Percentiles rank a stretch among this genome's conserved stretches.
These are phyloP conservation scores for Acinonyx jubatus DNA, from an alignment of 2,113 vertebrate genomes.

Conservation along the genomic window DNA sequence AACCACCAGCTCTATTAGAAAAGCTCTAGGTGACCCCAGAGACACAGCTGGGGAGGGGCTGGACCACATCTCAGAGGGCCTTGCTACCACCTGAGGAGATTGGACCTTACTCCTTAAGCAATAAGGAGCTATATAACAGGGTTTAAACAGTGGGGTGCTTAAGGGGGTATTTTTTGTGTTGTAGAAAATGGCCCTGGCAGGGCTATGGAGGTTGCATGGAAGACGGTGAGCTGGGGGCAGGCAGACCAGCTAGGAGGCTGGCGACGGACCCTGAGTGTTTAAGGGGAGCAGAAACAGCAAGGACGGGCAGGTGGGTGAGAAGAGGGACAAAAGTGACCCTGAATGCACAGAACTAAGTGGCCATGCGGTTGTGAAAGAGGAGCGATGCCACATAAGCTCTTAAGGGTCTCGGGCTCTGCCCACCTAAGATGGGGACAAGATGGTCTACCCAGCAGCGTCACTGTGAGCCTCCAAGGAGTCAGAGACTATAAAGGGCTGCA, in stretches of 20 bases:
- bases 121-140: neutral
- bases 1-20: neutral
- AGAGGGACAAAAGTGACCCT: neutral
- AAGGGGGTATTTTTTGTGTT: neutral
- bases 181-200: slow-evolving; percentile 19
- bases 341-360: neutral
- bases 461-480: neutral
- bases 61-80: neutral
- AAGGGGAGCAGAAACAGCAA: neutral
- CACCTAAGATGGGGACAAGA: neutral
- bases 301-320: rapidly evolving
- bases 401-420: neutral
- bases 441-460: neutral
- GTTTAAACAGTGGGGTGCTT: neutral
- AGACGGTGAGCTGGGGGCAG: neutral
- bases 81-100: neutral
- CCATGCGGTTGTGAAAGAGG: neutral
- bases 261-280: neutral
- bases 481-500: neutral
- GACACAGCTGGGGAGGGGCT: neutral
- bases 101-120: neutral
- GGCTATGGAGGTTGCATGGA: neutral
- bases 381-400: slow-evolving; percentile 38
- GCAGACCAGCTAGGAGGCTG: neutral
- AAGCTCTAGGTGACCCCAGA: neutral